phyloP scores from a whole-genome alignment of 2,797 vertebrate genomes.

The Acanthurus tractus region DNA sequence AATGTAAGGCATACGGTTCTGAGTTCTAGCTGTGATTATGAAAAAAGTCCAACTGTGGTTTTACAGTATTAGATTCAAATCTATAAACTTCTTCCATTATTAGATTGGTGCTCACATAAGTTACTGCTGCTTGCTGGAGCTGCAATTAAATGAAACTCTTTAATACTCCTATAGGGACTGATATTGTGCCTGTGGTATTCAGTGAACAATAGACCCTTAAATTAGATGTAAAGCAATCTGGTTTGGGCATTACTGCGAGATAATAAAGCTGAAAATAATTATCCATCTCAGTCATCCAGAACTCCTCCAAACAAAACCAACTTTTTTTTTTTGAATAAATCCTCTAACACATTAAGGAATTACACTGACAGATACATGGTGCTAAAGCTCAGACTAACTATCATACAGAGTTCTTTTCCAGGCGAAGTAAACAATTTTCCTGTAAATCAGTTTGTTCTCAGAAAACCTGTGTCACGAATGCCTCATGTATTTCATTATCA shows the following conservation, averaged over 20 bases:
- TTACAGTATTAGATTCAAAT: not conserved
- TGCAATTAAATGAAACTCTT: not conserved
- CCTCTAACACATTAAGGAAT: not conserved
- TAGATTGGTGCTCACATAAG: not conserved
- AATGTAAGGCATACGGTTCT: too few relatives aligned
- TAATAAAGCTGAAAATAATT: not conserved
- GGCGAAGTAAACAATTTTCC: not conserved
- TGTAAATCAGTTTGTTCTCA: conserved; percentile 8
- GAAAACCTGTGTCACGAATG: conserved; percentile 17
- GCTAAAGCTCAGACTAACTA: not conserved
- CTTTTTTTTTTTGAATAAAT: not conserved
- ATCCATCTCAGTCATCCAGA: not conserved
- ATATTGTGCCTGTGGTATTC: not conserved
- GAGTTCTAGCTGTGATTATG: not conserved
- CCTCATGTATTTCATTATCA: conserved; percentile 25
- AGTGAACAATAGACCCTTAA: not conserved
- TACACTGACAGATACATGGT: not conserved
- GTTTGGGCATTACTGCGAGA: not conserved
- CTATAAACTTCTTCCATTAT: not conserved
- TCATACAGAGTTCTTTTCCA: not conserved
- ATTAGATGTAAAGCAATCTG: not conserved
- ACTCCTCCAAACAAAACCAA: not conserved
- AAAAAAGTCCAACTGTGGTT: not conserved
- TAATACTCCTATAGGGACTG: not conserved
- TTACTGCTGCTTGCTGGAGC: not conserved